Evolutionary conservation across 2,888 invertebrate genomes (phyloP), one percentile per base, ranked within the genome.

Genomic region (Phengaris alcon): DNA sequence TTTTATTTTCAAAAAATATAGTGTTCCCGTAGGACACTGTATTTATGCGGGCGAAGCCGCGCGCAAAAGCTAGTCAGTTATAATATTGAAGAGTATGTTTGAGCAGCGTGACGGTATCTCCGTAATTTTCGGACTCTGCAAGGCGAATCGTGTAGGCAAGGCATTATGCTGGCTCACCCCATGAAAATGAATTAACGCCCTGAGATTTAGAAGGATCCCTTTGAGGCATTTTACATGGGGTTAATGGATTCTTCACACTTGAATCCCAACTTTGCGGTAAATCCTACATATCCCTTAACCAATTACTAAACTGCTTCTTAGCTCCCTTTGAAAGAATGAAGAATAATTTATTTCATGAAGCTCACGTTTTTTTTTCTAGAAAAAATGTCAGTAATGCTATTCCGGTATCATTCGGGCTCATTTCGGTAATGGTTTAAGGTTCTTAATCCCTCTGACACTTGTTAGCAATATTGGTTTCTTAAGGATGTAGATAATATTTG

Each of bases 201-300:
- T 48, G 70, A 70, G 51, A 51, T 70, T 51, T 70, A 70, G 70
- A 64, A 44, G 64, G 35, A 59, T 59, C 59, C 64, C 64, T 35
- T 64, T 64, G 64, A 64, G 35, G 22, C 64, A 12, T 64, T 59
- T 59, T 64, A 64, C 64, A 64, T 64, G 35, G 64, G 64, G 22
- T 44, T 64, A 64, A 64, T 64, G 64, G 64, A 64, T 64, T 64
- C 64, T 44, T 64, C 64, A 64, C 64, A 35, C 64, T 64, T 64
- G 35, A 64, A 35, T 59, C 35, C 64, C 64, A 2, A 64, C 64
- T 1, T 64, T 64, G 64, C 35, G 64, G 64, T 44, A 64, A 64
- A 22, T 22, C 64, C 64, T 64, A 64, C 64, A 12, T 55, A 55
- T 64, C 64, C 57, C 59, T 59, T 64, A 64, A 64, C 35, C 64